Evolutionary conservation across 2,797 vertebrate genomes (phyloP).

Genomic region (Geotrypetes seraphini): DNA sequence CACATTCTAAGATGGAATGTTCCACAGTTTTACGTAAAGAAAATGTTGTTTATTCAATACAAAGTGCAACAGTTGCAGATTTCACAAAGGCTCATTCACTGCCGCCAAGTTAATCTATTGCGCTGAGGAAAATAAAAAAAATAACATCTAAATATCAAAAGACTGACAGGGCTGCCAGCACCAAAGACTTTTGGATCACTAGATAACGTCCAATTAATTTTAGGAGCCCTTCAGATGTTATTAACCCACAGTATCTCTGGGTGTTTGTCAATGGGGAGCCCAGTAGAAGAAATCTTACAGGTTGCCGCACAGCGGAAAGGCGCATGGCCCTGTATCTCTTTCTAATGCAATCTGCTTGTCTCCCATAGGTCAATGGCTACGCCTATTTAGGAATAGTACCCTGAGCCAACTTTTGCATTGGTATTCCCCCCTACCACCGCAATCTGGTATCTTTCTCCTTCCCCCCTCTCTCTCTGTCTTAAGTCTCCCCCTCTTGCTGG

Average conservation of each 20-base stretch:
- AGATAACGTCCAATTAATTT: constrained; percentile 8
- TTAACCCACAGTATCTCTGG: not conserved
- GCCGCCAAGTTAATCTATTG: constrained; percentile 30
- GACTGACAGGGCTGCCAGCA: constrained; percentile 18
- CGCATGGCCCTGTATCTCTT: not conserved
- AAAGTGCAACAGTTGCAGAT: constrained; percentile 21
- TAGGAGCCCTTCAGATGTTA: constrained; percentile 19
- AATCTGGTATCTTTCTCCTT: too few relatives aligned
- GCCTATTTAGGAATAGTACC: too few relatives aligned
- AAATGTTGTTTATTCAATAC: constrained; percentile 16
- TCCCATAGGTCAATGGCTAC: not conserved
- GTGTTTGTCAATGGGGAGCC: not conserved
- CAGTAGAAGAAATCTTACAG: constrained; percentile 1
- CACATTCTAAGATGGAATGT: constrained; percentile 12
- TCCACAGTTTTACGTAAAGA: constrained; percentile 10
- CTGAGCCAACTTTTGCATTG: too few relatives aligned
- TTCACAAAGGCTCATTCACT: constrained; percentile 24
- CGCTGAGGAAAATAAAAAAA: constrained; percentile 23
- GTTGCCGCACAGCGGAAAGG: accelerated
- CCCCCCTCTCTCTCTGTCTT: too few relatives aligned
- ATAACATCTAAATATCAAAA: constrained; percentile 17
- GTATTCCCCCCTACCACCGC: too few relatives aligned
- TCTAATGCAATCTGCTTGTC: not conserved
- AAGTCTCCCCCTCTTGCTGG: too few relatives aligned
- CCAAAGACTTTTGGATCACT: constrained; percentile 5